These are phyloP conservation scores for Carposina sasakii DNA, from an alignment of 1,140 invertebrate genomes.

Conservation along the genomic window DNA sequence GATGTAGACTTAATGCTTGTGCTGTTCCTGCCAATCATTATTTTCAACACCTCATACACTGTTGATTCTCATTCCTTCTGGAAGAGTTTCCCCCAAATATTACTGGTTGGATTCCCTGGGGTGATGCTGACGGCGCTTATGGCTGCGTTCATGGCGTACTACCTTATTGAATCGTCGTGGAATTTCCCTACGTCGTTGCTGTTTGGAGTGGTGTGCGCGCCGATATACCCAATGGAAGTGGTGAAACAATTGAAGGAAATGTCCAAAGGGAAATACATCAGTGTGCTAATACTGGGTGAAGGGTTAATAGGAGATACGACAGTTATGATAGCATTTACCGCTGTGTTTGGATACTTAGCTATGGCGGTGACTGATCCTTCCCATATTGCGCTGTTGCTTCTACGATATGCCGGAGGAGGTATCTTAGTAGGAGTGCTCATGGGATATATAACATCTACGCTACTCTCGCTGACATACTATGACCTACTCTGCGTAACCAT, in stretches of 20 bases:
- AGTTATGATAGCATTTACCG: constrained; percentile 57
- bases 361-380: constrained; percentile 42
- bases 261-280: constrained; percentile 53
- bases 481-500: constrained; percentile 50
- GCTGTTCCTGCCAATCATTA: constrained; percentile 41
- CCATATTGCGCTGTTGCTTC: constrained; percentile 42
- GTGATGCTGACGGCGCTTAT: constrained; percentile 44
- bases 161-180: constrained; percentile 53
- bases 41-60: constrained; percentile 51
- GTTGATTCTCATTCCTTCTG: constrained; percentile 57
- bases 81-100: constrained; percentile 51
- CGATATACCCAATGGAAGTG: constrained; percentile 57
- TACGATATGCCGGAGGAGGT: constrained; percentile 52
- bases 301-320: constrained; percentile 57
- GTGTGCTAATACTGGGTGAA: constrained; percentile 53
- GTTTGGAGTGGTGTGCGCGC: constrained; percentile 54
- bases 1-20: constrained; percentile 46
- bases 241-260: constrained; percentile 49
- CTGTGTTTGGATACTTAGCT: constrained; percentile 49
- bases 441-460: constrained; percentile 37
- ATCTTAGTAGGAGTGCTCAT: constrained; percentile 44
- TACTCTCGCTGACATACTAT: constrained; percentile 53
- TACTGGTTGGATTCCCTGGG: constrained; percentile 51
- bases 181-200: constrained; percentile 44
- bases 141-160: constrained; percentile 50